Evolutionary conservation across 2,113 vertebrate species (phyloP).

Genomic region (Crotalus tigris): DNA sequence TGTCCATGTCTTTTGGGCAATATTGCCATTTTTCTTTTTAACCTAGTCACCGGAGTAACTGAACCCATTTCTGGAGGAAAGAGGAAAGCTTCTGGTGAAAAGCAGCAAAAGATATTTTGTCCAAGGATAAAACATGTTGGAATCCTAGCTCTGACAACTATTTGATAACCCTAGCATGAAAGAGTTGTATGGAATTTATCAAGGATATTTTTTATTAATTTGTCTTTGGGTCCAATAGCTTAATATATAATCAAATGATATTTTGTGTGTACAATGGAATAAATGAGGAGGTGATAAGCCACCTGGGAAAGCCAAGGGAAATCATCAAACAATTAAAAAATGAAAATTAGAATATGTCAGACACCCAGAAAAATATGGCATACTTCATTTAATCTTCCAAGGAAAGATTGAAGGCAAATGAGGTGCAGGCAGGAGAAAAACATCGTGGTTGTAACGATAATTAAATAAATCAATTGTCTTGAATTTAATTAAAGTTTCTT

Average conservation of each 20-base stretch:
- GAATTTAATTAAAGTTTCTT: not conserved
- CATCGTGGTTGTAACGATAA: not conserved
- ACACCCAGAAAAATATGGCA: too few species aligned
- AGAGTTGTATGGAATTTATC: not conserved
- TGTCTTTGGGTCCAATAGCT: not conserved
- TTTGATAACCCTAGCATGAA: not conserved
- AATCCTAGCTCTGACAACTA: not conserved
- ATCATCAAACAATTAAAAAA: too few species aligned
- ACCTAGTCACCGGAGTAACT: not conserved
- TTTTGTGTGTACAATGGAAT: not conserved
- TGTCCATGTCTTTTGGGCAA: not conserved
- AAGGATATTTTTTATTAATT: not conserved
- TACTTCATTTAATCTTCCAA: too few species aligned
- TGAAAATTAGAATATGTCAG: too few species aligned
- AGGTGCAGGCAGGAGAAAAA: too few species aligned
- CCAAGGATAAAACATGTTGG: not conserved
- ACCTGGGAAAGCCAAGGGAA: too few species aligned
- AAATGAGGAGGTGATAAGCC: too few species aligned
- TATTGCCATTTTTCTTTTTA: not conserved
- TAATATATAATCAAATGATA: not conserved
- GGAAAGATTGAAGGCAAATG: too few species aligned
- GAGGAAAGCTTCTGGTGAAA: not conserved
- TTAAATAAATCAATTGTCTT: not conserved
- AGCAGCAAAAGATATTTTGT: not conserved
- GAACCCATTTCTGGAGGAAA: not conserved